Evolutionary conservation across 2,888 invertebrate genomes (phyloP), one percentile per base, ranked within the genome.

Genomic region (Gortyna flavago): DNA sequence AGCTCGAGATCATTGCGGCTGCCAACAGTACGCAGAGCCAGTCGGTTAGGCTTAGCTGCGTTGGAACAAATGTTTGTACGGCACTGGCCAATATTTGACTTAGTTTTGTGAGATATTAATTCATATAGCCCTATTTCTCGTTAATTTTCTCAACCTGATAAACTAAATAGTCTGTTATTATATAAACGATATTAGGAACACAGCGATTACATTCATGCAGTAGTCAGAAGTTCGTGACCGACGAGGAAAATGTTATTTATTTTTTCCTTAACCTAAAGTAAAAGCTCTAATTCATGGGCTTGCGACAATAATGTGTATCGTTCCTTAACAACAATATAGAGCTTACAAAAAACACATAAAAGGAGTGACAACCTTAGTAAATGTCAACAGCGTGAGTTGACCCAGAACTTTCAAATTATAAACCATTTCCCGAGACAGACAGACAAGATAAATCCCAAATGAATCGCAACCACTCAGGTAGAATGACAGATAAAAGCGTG

Each of bases 401-500:
- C 16, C 8, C 9, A 64, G 54, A 78, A 44, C 11, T 57, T 78
- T 54, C 35, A 54, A 38, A 59, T 41, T 44, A 35, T 11, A 67
- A 84, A 75, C 51, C 0, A 68, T 48, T 72, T 69, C 4, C 64
- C 54, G 76, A 51, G 32, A 51, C 44, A 57, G 35, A 35, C 38
- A 68, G 29, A 57, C 32, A 35, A 77, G 35, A 64, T 75, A 16
- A 44, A 64, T 62, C 29, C 61, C 38, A 48, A 75, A 59, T 61
- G 38, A 72, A 67, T 83, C 25, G 11, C 38, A n/a, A 61, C 18
- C 75, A 61, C 70, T 84, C 79, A 84, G 83, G 86, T 79, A 73
- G 70, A 85, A 73, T 41, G 48, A 5, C 48, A 48, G 86, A 85
- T 84, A 85, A 85, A 71, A 18, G 59, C 75, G 57, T 70, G 72